phyloP scores from a whole-genome alignment of 2,797 vertebrate genomes.

The Coendou prehensilis region DNA sequence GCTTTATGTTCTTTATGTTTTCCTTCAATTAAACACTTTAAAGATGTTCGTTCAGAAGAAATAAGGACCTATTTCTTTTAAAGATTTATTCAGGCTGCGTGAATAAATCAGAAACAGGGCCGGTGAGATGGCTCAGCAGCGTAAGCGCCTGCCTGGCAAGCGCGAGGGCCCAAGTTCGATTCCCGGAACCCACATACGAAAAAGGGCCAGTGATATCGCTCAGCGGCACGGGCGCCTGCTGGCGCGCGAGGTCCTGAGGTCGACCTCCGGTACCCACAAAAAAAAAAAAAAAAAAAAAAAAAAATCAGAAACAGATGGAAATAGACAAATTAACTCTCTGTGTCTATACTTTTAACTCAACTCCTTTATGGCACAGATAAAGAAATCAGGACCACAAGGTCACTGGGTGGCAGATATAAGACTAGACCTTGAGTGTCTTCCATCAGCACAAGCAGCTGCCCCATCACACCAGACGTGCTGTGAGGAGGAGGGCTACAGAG shows the following conservation, averaged over 20 bases:
- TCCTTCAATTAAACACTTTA: conserved; percentile 37
- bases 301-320: conserved; percentile 20
- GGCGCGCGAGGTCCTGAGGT: no score
- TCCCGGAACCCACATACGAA: no score
- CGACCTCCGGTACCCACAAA: no score
- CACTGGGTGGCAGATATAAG: neutral
- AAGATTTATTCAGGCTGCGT: neutral
- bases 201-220: no score
- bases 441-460: neutral
- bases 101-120: conserved; percentile 31
- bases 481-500: neutral
- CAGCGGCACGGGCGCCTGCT: no score
- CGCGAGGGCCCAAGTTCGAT: no score
- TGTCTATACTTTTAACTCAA: conserved; percentile 1
- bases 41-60: conserved; percentile 58
- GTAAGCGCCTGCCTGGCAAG: no score
- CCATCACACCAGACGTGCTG: neutral
- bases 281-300: no score
- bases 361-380: neutral
- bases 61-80: conserved; percentile 17
- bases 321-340: conserved; percentile 38
- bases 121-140: no score
- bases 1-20: conserved; percentile 38
- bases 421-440: neutral
- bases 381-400: neutral